Base-by-base conservation (phyloP, 2,888 invertebrate species). In the Tipula confusa region DNA sequence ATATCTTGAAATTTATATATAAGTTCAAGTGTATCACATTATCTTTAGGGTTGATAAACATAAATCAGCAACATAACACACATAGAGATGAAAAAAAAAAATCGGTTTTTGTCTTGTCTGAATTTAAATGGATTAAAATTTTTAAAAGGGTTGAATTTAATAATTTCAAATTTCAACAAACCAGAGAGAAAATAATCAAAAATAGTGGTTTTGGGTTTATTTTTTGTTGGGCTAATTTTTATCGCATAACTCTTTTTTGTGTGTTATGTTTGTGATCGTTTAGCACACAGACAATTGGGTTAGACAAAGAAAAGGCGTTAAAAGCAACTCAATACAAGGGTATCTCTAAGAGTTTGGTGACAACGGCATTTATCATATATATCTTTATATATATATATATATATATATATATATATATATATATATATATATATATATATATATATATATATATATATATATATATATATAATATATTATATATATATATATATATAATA, bases 1-100 rank as follows among this genome's bases (percentile, higher is more conserved):
- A n/a, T 64, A 64, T 64, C 24, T 64, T 2, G 9, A 64, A 64
- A 64, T 64, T 64, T 64, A 64, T 64, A 64, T 64, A 64, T 64
- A 64, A 64, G 64, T 64, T 64, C 64, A 64, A 64, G 24, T 64
- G 64, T 64, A 64, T 64, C 64, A 64, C 64, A 64, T 64, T 64
- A 64, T 64, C 64, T 64, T 64, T 64, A 64, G 64, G 64, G 64
- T 64, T 64, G 64, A 64, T 64, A 64, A 64, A 64, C 64, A 64
- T 64, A 64, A 64, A 64, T 64, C 64, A 64, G 64, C 18, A 64
- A 64, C 64, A 64, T 24, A 3, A 24, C 24, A 64, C 43, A 43
- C 43, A 15, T 15, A 43, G 15, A 43, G 5, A 64, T 7, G 24
- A 64, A 5, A 64, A 43, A 15, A 43, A 6, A 43, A 64, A 24